A percentile compares a stretch with the other conserved stretches of the same genome.
Evolutionary conservation across 2,113 vertebrate species (phyloP).

Genomic region (Callithrix jacchus): DNA sequence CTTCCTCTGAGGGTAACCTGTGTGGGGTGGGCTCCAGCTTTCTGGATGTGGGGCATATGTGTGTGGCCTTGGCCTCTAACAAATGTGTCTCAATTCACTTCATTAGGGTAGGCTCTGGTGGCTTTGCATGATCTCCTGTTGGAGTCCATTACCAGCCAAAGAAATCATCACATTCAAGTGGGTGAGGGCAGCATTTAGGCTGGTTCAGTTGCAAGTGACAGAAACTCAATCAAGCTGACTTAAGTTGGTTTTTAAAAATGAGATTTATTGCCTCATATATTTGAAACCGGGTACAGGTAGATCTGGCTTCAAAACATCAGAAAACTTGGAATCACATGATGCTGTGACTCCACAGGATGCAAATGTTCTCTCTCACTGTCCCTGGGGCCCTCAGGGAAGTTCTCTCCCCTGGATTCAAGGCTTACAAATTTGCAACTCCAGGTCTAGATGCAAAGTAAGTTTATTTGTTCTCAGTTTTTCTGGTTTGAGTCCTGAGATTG

Average conservation of each 20-base stretch:
- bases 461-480: neutral
- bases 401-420: neutral
- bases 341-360: fast-evolving
- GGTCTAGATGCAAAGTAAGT: neutral
- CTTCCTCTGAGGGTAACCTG: neutral
- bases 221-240: neutral
- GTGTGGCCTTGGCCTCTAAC: too few relatives aligned
- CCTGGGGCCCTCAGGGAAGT: neutral
- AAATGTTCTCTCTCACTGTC: neutral
- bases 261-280: neutral
- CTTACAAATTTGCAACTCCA: neutral
- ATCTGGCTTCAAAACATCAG: neutral
- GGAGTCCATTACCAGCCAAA: neutral
- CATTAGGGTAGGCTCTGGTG: too few relatives aligned
- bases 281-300: neutral
- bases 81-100: fast-evolving
- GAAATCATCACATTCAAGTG: neutral
- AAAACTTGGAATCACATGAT: neutral
- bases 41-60: too few relatives aligned
- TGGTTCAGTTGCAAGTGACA: neutral
- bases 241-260: neutral
- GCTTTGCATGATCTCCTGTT: neutral
- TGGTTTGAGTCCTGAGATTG: neutral
- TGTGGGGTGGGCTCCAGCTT: neutral
- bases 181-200: neutral